Percentiles rank a stretch among this genome's conserved stretches.
Evolutionary conservation across 2,888 invertebrate species (phyloP).

Genomic region (Anticlea derivata): DNA sequence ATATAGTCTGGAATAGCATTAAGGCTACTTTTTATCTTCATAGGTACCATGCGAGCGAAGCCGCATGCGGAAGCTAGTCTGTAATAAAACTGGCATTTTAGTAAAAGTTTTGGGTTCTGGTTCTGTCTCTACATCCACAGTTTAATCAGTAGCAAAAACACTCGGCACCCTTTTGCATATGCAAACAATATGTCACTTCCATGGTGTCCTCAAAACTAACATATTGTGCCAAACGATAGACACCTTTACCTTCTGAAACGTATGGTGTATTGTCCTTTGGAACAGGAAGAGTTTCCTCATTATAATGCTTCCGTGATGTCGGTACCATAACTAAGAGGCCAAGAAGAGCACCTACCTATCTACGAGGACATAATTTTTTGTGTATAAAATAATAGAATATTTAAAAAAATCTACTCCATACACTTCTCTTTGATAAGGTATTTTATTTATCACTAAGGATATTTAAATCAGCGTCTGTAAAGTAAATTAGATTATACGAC

Average conservation of each 20-base stretch:
- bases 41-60: no score
- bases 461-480: no score
- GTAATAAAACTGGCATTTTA: no score
- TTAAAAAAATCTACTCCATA: no score
- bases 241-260: not conserved
- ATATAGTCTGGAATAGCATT: no score
- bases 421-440: no score
- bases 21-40: no score
- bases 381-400: no score
- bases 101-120: conserved; percentile 30
- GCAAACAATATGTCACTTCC: conserved; percentile 70
- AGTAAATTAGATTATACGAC: no score
- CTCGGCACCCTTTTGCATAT: conserved; percentile 74
- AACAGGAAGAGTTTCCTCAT: conserved; percentile 1
- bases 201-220: conserved; percentile 39
- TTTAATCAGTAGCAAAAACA: conserved; percentile 80
- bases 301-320: conserved; percentile 7
- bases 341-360: not conserved
- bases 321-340: conserved; percentile 7
- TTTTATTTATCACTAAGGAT: no score
- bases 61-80: no score
- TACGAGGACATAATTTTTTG: no score
- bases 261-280: not conserved
- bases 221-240: conserved; percentile 3
- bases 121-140: conserved; percentile 48